Evolutionary conservation across 2,888 invertebrate genomes (phyloP), one percentile per base, ranked within the genome.

Genomic region (Drosophila borborema): DNA sequence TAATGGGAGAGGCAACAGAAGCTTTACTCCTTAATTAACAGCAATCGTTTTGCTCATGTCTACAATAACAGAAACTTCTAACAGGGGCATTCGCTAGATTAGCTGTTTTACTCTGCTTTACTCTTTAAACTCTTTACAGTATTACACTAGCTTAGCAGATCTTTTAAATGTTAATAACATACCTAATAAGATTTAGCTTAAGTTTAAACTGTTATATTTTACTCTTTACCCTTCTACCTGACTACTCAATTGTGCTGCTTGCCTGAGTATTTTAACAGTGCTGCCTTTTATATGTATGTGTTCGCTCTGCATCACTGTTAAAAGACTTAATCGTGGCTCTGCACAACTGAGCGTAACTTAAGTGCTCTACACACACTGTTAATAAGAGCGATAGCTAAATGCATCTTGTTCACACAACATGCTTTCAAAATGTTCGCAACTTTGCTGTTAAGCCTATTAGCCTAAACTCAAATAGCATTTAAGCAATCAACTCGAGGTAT

Each of bases 401-500:
- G 46, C 46, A 46, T 8, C 23, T 14, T 6, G 10, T 43, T 16
- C 16, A 20, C 16, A 31, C 18, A 20, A 20, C 60, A 40, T 48
- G 48, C 14, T 18, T 18, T 48, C 16, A 6, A 14, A 28, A 18
- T 64, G n/a, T 40, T 23, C 18, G 12, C 18, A 55, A 23, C n/a
- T 34, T 3, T 18, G 28, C 62, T n/a, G 20, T 31, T 40, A 60
- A 31, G 60, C 40, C 18, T 43, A 43, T 58, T 36, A 23, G 34
- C 8, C 1, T 20, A 16, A n/a, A 31, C 20, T 48, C 9, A 18
- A 14, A 5, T 40, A 38, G 20, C 64, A 38, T 43, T 54, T 34
- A n/a, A 20, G 41, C 23, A 23, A 41, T 64, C 49, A 63, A 16
- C 34, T n/a, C 34, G 16, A 62, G 23, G 20, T 49, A 6, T 20